phyloP scores from a whole-genome alignment of 2,888 invertebrate species.

The Trachelus tabidus region DNA sequence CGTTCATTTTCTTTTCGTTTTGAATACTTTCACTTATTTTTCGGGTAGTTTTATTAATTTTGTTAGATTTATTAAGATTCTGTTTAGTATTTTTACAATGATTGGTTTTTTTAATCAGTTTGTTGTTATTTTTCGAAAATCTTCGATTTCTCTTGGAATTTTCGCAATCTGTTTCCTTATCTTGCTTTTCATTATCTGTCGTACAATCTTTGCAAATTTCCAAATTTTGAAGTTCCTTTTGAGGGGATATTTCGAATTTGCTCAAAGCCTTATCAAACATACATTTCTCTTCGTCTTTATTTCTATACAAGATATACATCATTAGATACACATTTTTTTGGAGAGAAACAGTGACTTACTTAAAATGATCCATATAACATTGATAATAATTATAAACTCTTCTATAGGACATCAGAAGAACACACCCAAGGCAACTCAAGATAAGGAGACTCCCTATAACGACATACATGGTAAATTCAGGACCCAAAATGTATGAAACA shows the following conservation, averaged over 20 bases:
- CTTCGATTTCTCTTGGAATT: background rate
- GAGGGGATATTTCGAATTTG: background rate
- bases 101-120: background rate
- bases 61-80: background rate
- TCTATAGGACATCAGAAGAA: conserved; percentile 21
- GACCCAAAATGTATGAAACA: conserved; percentile 9
- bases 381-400: conserved; percentile 22
- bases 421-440: conserved; percentile 17
- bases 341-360: background rate
- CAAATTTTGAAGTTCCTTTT: conserved; percentile 6
- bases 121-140: background rate
- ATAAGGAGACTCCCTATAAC: conserved; percentile 17
- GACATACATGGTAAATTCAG: conserved; percentile 14
- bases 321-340: background rate
- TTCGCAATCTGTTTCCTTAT: background rate
- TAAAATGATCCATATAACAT: conserved; percentile 11
- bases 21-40: background rate
- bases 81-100: background rate
- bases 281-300: background rate
- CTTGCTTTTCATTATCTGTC: background rate
- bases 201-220: conserved; percentile 2
- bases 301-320: background rate
- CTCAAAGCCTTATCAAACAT: background rate
- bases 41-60: background rate
- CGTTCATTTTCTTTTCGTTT: background rate